Percentiles rank a stretch among this genome's conserved stretches.
Evolutionary conservation across 2,888 invertebrate species (phyloP).

Genomic region (Apantesis nais): DNA sequence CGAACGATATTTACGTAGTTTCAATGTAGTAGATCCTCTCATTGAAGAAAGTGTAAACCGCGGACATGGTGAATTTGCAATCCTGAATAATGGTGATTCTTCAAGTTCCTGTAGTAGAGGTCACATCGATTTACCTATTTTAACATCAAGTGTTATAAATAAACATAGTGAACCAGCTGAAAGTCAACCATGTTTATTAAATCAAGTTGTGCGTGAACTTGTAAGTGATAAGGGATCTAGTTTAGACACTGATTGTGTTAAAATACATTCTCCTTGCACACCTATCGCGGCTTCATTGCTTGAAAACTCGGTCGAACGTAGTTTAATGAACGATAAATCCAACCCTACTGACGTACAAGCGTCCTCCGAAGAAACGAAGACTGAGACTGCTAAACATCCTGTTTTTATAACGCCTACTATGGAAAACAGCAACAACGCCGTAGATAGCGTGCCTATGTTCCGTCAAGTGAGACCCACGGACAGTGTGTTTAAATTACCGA

Average conservation of each 20-base stretch:
- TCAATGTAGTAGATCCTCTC: slow-evolving; percentile 71
- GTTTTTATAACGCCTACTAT: slow-evolving; percentile 80
- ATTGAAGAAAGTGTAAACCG: slow-evolving; percentile 55
- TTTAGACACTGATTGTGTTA: slow-evolving; percentile 62
- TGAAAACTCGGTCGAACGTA: slow-evolving; percentile 68
- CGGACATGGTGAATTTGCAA: slow-evolving; percentile 50
- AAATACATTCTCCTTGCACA: slow-evolving; percentile 65
- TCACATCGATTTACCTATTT: slow-evolving; percentile 72
- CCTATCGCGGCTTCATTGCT: slow-evolving; percentile 62
- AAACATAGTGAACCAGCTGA: slow-evolving; percentile 63
- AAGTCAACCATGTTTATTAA: slow-evolving; percentile 56
- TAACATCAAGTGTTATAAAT: slow-evolving; percentile 58
- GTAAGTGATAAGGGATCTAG: slow-evolving; percentile 58
- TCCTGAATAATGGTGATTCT: slow-evolving; percentile 58
- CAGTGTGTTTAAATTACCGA: slow-evolving; percentile 78
- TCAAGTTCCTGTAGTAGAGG: slow-evolving; percentile 66
- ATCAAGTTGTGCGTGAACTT: slow-evolving; percentile 54
- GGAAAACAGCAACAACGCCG: slow-evolving; percentile 84
- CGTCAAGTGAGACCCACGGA: slow-evolving; percentile 67
- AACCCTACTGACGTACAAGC: slow-evolving; percentile 64
- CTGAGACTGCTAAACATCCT: slow-evolving; percentile 65
- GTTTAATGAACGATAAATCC: slow-evolving; percentile 71
- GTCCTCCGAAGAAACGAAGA: slow-evolving; percentile 74
- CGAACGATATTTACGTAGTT: slow-evolving; percentile 79
- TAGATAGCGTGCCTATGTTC: slow-evolving; percentile 78